phyloP scores from a whole-genome alignment of 1,140 invertebrate genomes.

The Oryzaephilus surinamensis region DNA sequence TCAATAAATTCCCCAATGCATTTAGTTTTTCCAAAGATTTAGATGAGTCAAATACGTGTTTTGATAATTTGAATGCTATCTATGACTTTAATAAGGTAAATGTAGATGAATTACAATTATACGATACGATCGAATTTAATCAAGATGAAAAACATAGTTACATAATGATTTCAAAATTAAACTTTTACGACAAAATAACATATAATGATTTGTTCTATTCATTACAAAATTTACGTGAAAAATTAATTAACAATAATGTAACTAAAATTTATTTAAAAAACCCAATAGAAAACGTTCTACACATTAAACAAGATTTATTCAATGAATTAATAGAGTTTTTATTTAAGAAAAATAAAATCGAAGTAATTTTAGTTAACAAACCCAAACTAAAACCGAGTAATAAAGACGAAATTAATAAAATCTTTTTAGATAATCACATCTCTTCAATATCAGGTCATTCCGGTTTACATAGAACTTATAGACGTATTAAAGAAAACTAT shows the following conservation, averaged over 20 bases:
- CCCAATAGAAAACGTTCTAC: neutral
- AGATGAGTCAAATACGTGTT: neutral
- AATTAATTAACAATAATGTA: neutral
- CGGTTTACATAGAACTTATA: conserved; percentile 2
- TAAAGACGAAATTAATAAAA: conserved; percentile 6
- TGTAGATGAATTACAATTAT: neutral
- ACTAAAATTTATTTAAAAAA: conserved; percentile 8
- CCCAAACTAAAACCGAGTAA: conserved; percentile 1
- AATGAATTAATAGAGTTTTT: conserved; percentile 4
- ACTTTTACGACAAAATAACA: neutral
- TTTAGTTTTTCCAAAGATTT: conserved; percentile 3
- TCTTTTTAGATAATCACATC: conserved; percentile 4
- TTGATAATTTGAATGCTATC: neutral
- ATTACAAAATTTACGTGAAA: neutral
- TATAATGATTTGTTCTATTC: conserved; percentile 1
- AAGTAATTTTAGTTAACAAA: conserved; percentile 6
- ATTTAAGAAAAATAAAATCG: neutral
- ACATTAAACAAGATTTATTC: conserved; percentile 7
- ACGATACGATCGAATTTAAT: neutral
- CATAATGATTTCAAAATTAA: neutral
- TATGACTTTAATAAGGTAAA: neutral
- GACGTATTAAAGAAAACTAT: conserved; percentile 9
- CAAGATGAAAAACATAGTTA: neutral
- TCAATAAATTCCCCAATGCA: neutral
- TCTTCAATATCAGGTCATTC: conserved; percentile 3